Conservation (phyloP, 1,140 invertebrate genomes). For the Drosophila ficusphila region DNA sequence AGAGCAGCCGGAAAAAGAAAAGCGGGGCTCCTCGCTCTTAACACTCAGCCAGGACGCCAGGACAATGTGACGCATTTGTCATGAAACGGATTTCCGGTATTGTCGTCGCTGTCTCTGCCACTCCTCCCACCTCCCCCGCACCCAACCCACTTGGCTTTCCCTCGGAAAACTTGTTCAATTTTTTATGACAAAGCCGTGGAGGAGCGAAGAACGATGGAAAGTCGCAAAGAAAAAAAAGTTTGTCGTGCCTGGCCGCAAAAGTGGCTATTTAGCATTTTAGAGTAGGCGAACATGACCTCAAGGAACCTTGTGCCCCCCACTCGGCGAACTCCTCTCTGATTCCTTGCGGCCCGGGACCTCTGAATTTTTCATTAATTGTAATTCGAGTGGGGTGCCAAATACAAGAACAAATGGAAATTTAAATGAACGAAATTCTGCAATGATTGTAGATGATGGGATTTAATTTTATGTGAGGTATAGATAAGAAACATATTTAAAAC, state of each 20-base stretch:
- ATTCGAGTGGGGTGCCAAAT: slow-evolving; percentile 38
- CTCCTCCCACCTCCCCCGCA: not conserved
- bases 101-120: slow-evolving; percentile 60
- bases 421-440: slow-evolving; percentile 55
- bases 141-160: slow-evolving; percentile 63
- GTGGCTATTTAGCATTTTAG: slow-evolving; percentile 82
- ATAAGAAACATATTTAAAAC: not conserved
- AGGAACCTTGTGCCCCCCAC: slow-evolving; percentile 15
- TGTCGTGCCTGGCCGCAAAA: slow-evolving; percentile 69
- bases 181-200: slow-evolving; percentile 65
- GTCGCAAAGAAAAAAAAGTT: slow-evolving; percentile 31
- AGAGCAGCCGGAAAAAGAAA: not conserved
- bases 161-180: slow-evolving; percentile 72
- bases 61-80: slow-evolving; percentile 79
- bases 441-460: slow-evolving; percentile 47
- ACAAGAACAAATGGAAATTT: slow-evolving; percentile 35
- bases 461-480: not conserved
- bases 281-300: slow-evolving; percentile 65
- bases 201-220: slow-evolving; percentile 7
- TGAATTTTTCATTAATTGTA: slow-evolving; percentile 77
- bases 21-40: slow-evolving; percentile 30
- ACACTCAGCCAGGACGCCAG: slow-evolving; percentile 60
- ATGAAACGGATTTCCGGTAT: slow-evolving; percentile 82
- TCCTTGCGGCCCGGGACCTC: slow-evolving; percentile 1
- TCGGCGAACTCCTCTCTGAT: not conserved